These are phyloP conservation scores for Oreochromis spilurus DNA, from an alignment of 2,113 vertebrate species.

Conservation along the genomic window DNA sequence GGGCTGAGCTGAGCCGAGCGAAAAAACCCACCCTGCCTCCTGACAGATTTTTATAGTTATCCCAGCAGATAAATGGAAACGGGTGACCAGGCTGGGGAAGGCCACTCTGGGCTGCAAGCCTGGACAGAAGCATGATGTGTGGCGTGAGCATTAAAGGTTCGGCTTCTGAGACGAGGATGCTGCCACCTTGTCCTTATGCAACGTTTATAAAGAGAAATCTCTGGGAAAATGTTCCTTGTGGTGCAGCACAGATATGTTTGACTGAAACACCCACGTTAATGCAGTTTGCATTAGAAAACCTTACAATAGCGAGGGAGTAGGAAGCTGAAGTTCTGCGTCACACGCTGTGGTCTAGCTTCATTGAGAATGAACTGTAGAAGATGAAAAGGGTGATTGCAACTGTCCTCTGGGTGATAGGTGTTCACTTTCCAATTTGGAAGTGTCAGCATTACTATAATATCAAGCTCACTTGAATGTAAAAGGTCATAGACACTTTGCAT, in stretches of 20 bases:
- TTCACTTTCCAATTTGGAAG: constrained; percentile 34
- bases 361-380: constrained; percentile 10
- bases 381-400: constrained; percentile 44
- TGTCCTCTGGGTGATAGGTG: constrained; percentile 25
- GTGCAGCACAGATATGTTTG: background rate
- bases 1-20: constrained; percentile 38
- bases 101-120: constrained; percentile 42
- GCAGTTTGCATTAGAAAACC: background rate
- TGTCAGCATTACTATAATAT: constrained; percentile 49
- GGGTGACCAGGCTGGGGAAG: constrained; percentile 58
- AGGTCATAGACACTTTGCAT: constrained; percentile 43
- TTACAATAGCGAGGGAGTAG: background rate
- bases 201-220: background rate
- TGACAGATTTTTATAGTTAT: constrained; percentile 81
- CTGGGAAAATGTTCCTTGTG: background rate
- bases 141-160: background rate
- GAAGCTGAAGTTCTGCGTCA: background rate
- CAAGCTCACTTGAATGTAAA: constrained; percentile 37
- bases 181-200: background rate
- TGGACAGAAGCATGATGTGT: constrained; percentile 30
- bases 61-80: constrained; percentile 74
- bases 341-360: constrained; percentile 1
- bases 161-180: background rate
- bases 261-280: background rate
- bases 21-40: constrained; percentile 60